These are phyloP conservation scores for Neodiprion lecontei DNA, from an alignment of 1,140 invertebrate genomes.

Conservation along the genomic window DNA sequence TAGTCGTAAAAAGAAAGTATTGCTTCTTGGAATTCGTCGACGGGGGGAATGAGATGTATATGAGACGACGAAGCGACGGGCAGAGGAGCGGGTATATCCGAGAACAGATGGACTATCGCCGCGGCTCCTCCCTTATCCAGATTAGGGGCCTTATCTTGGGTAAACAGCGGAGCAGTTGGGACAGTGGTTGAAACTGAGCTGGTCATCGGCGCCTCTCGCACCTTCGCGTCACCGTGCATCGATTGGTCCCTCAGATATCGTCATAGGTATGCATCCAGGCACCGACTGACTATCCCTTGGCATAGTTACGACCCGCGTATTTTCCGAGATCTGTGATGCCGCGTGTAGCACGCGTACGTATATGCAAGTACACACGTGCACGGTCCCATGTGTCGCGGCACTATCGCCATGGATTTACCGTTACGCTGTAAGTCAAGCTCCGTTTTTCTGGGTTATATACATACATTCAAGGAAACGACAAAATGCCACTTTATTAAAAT, in stretches of 20 bases:
- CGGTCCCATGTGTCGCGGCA: background rate
- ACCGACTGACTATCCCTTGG: background rate
- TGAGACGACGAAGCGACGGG: too few relatives aligned
- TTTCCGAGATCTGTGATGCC: background rate
- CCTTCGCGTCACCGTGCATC: background rate
- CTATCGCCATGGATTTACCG: background rate
- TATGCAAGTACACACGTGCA: too few relatives aligned
- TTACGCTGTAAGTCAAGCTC: background rate
- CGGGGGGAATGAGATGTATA: background rate
- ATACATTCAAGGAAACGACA: too few relatives aligned
- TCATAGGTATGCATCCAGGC: background rate
- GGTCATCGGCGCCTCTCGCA: background rate
- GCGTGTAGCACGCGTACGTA: too few relatives aligned
- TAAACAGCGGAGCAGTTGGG: constrained; percentile 4
- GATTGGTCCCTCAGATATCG: background rate
- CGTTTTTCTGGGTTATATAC: too few relatives aligned
- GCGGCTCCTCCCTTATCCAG: constrained; percentile 1
- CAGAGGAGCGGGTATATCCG: background rate
- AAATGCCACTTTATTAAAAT: too few relatives aligned
- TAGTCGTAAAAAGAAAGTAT: constrained; percentile 4
- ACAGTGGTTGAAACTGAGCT: background rate
- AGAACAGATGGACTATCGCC: constrained; percentile 1
- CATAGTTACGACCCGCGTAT: background rate
- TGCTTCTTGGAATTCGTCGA: background rate
- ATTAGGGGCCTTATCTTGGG: constrained; percentile 4